These are phyloP conservation scores for Amphiduros pacificus DNA, from an alignment of 2,888 invertebrate species.

Conservation along the genomic window DNA sequence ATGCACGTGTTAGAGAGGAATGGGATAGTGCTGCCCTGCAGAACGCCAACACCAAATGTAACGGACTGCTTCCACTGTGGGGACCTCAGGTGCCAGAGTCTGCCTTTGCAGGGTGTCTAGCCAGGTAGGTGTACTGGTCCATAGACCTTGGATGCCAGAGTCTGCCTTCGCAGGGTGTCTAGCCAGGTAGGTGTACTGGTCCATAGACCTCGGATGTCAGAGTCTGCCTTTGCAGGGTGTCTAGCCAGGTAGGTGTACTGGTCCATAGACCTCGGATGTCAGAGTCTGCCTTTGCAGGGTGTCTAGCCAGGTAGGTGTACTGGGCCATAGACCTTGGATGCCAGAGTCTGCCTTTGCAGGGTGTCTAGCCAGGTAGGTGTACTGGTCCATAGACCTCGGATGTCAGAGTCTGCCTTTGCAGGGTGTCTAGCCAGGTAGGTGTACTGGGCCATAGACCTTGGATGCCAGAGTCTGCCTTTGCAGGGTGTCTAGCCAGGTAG, in stretches of 20 bases:
- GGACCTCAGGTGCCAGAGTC: conserved; percentile 70
- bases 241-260: conserved; percentile 76
- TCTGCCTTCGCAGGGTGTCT: conserved; percentile 71
- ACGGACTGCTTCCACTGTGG: conserved; percentile 94
- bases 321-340: too few relatives aligned
- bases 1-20: conserved; percentile 79
- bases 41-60: conserved; percentile 97
- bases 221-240: conserved; percentile 75
- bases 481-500: conserved; percentile 90
- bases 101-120: conserved; percentile 82
- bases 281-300: conserved; percentile 87
- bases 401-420: conserved; percentile 77
- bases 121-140: too few relatives aligned
- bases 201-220: conserved; percentile 69
- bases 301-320: conserved; percentile 90
- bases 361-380: conserved; percentile 89
- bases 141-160: too few relatives aligned
- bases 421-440: conserved; percentile 93
- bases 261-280: conserved; percentile 71
- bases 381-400: too few relatives aligned
- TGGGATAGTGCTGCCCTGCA: conserved; percentile 98
- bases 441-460: too few relatives aligned
- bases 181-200: too few relatives aligned
- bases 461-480: conserved; percentile 65
- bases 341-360: conserved; percentile 70